Evolutionary conservation across 2,113 vertebrate genomes (phyloP).

Genomic region (Labeo catla): DNA sequence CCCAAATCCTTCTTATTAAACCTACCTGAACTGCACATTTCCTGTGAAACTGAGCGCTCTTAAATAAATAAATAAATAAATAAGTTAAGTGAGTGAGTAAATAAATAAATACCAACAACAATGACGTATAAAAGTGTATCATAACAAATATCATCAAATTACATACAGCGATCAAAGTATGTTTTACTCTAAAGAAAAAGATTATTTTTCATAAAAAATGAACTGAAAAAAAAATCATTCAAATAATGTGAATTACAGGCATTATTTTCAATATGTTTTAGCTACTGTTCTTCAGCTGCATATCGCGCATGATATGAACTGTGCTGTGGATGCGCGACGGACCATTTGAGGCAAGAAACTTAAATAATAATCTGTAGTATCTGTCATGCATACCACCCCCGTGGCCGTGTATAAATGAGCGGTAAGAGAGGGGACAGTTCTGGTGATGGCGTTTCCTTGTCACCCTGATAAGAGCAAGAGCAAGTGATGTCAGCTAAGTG

Average conservation of each 20-base stretch:
- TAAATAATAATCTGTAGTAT: constrained; percentile 65
- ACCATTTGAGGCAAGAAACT: constrained; percentile 55
- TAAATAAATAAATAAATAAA: neutral
- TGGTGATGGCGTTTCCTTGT: constrained; percentile 77
- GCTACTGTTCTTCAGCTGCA: neutral
- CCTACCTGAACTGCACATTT: constrained; percentile 27
- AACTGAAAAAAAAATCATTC: neutral
- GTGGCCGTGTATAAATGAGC: constrained; percentile 67
- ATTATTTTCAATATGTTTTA: neutral
- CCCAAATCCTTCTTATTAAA: constrained; percentile 43
- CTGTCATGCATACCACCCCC: constrained; percentile 64
- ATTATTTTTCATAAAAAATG: neutral
- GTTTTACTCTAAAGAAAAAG: neutral
- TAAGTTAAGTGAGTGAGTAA: neutral
- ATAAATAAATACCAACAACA: neutral
- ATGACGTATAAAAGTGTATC: neutral
- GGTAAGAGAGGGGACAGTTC: constrained; percentile 62
- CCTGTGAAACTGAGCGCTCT: neutral
- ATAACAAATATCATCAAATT: neutral
- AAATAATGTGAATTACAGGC: neutral
- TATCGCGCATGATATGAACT: neutral
- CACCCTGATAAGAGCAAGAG: constrained; percentile 83
- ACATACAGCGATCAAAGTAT: neutral
- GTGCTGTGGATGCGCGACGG: constrained; percentile 34
- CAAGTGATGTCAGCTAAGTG: constrained; percentile 90